These are phyloP conservation scores for Typhlichthys subterraneus DNA, from an alignment of 2,797 vertebrate genomes.

Conservation along the genomic window DNA sequence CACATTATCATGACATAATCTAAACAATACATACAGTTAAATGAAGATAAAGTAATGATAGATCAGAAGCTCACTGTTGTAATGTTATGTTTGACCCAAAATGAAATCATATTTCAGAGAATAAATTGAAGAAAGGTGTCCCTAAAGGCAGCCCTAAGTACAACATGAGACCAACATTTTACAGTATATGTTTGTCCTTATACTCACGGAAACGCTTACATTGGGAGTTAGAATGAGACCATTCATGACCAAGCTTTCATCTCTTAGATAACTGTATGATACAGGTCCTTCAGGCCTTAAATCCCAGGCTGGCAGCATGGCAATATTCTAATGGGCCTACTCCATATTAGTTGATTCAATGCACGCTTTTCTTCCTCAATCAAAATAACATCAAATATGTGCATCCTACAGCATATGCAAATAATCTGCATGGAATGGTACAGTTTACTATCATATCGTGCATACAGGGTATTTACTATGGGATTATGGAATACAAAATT, in stretches of 20 bases:
- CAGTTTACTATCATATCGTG: constrained; percentile 54
- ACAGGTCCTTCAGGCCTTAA: constrained; percentile 48
- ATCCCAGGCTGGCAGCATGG: constrained; percentile 38
- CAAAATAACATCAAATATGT: constrained; percentile 64
- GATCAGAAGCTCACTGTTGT: no score
- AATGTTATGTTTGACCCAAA: no score
- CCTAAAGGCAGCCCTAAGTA: not conserved
- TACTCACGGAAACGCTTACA: constrained; percentile 23
- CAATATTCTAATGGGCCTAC: constrained; percentile 51
- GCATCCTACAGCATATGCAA: constrained; percentile 63
- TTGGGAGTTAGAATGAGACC: constrained; percentile 30
- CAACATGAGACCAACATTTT: constrained; percentile 16
- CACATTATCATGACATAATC: no score
- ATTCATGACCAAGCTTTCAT: constrained; percentile 45
- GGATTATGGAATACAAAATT: constrained; percentile 58
- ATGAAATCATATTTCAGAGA: no score
- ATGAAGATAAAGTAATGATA: no score
- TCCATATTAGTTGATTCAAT: constrained; percentile 63
- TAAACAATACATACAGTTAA: no score
- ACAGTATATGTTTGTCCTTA: constrained; percentile 14
- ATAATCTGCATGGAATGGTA: constrained; percentile 56
- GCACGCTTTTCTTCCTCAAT: constrained; percentile 70
- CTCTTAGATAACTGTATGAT: constrained; percentile 43
- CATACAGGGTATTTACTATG: constrained; percentile 57
- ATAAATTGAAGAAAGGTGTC: no score